These are phyloP conservation scores for Hoplodrina ambigua DNA, from an alignment of 2,888 invertebrate genomes.

Conservation along the genomic window DNA sequence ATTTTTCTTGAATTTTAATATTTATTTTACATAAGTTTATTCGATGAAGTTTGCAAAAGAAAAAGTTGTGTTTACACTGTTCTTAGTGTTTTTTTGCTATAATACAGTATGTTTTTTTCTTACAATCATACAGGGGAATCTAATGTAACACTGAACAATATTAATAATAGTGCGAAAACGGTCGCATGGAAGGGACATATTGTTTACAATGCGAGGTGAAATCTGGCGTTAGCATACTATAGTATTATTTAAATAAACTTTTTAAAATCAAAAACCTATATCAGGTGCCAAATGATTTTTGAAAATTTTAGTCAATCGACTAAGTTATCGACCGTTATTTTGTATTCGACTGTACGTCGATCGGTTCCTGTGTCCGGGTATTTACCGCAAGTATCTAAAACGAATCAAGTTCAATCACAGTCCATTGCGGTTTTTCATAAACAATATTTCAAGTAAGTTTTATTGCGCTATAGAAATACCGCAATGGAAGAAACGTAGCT, in stretches of 20 bases:
- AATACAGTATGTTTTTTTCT: background rate
- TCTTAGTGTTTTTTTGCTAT: background rate
- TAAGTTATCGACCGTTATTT: conserved; percentile 27
- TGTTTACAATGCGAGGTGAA: conserved; percentile 25
- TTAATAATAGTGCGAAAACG: background rate
- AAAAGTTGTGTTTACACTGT: background rate
- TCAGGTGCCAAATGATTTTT: conserved; percentile 52
- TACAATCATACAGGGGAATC: background rate
- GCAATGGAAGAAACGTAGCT: conserved; percentile 30
- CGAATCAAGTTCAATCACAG: conserved; percentile 27
- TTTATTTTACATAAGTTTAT: conserved; percentile 4
- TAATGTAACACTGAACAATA: background rate
- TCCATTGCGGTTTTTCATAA: conserved; percentile 49
- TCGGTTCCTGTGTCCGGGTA: conserved; percentile 31
- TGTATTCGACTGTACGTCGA: conserved; percentile 42
- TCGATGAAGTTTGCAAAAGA: background rate
- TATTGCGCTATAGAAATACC: conserved; percentile 30
- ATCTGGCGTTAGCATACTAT: conserved; percentile 54
- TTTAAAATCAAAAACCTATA: conserved; percentile 30
- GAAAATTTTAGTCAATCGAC: conserved; percentile 24
- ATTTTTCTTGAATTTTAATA: background rate
- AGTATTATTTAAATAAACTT: conserved; percentile 52
- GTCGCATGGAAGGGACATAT: background rate
- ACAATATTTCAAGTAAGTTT: conserved; percentile 24
- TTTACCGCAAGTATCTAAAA: conserved; percentile 42